These are phyloP conservation scores for Tetragonula clypearis DNA, from an alignment of 1,140 invertebrate genomes.

Conservation along the genomic window DNA sequence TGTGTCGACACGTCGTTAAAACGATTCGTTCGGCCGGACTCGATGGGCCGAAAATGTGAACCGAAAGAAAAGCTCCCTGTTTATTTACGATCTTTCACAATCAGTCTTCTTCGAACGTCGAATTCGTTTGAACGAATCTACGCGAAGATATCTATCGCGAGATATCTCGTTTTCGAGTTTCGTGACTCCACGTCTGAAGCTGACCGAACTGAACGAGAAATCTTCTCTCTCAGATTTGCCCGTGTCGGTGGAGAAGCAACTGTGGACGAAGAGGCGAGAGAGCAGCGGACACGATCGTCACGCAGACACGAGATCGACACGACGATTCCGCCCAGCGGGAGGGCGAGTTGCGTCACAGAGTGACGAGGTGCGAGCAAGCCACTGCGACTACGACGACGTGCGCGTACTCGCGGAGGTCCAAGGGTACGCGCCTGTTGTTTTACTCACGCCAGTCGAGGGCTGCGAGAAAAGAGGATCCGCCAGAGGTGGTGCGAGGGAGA, in stretches of 20 bases:
- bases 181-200: too few species aligned
- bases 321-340: neutral
- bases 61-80: too few species aligned
- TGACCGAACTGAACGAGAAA: too few species aligned
- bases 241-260: neutral
- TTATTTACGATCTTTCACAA: too few species aligned
- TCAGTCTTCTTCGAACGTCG: too few species aligned
- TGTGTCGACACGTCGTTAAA: too few species aligned
- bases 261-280: neutral
- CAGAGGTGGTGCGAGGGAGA: neutral
- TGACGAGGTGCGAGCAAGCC: constrained; percentile 3
- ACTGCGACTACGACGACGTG: constrained; percentile 30
- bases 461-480: constrained; percentile 18
- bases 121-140: too few species aligned
- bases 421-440: constrained; percentile 41
- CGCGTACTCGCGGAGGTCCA: constrained; percentile 12
- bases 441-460: constrained; percentile 19
- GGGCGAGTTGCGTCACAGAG: constrained; percentile 43
- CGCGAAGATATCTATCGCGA: too few species aligned
- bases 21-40: too few species aligned
- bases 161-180: too few species aligned
- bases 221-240: too few species aligned
- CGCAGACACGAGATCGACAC: neutral
- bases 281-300: neutral
- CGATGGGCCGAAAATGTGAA: too few species aligned